Conservation (phyloP, 1,140 invertebrate species). For the Papilio aristodemus region DNA sequence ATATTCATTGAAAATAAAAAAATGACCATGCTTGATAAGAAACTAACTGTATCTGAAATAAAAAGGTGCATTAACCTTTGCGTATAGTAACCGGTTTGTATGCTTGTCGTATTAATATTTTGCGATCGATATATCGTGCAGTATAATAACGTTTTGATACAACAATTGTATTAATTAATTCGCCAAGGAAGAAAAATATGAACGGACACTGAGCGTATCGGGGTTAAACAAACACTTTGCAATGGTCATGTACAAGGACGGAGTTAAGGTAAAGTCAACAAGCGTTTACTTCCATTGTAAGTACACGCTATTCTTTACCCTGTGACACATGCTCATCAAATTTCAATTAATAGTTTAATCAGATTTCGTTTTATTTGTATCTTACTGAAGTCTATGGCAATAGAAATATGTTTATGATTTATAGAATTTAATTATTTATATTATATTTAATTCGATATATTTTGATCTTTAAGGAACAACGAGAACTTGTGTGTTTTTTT, state of each 20-base stretch:
- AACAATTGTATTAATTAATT: conserved; percentile 15
- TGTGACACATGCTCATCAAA: background rate
- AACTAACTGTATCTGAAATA: background rate
- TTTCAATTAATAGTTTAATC: background rate
- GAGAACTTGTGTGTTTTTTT: no score
- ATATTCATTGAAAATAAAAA: background rate
- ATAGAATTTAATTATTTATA: no score
- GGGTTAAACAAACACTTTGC: background rate
- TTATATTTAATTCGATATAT: no score
- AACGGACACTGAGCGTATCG: background rate
- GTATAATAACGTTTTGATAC: background rate
- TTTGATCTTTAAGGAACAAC: no score
- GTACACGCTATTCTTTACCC: background rate
- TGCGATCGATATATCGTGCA: background rate
- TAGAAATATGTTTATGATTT: no score
- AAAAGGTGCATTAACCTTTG: conserved; percentile 12
- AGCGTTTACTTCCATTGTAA: background rate
- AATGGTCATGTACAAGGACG: conserved; percentile 18
- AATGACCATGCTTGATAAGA: background rate
- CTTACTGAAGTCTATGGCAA: no score
- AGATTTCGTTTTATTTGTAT: background rate
- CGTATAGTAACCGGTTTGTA: background rate
- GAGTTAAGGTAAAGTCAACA: background rate
- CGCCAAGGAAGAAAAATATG: background rate
- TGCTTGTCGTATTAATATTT: background rate